Conservation (phyloP, 2,113 vertebrate genomes). For the Aleadryas rufinucha region DNA sequence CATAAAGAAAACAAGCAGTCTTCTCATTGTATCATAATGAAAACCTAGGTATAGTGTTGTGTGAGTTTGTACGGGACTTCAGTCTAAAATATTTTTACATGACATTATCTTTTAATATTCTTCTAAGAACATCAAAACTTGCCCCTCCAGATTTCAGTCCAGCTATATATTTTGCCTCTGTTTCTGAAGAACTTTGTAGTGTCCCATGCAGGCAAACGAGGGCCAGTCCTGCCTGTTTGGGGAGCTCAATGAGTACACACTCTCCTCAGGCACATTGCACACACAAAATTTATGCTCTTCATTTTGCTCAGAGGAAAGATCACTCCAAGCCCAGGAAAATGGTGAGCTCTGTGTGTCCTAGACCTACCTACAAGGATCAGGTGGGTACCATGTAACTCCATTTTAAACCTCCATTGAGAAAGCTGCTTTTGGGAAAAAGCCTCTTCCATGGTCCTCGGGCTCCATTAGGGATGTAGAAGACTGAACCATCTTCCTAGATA, state of each 20-base stretch:
- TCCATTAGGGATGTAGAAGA: neutral
- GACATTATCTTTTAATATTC: neutral
- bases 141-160: neutral
- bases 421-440: neutral
- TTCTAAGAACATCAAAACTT: neutral
- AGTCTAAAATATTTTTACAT: neutral
- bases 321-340: neutral
- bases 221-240: fast-evolving
- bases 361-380: neutral
- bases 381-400: neutral
- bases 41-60: neutral
- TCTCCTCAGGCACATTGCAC: neutral
- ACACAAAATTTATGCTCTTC: neutral
- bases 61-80: neutral
- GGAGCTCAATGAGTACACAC: fast-evolving
- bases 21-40: neutral
- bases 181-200: neutral
- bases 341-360: neutral
- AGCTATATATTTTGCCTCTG: neutral
- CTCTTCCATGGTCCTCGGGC: neutral
- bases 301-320: neutral
- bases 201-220: neutral
- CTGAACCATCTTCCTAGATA: neutral
- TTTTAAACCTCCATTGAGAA: neutral
- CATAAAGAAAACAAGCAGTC: neutral